Evolutionary conservation across 2,113 vertebrate genomes (phyloP), one percentile per base, ranked within the genome.

Genomic region (Peromyscus maniculatus): DNA sequence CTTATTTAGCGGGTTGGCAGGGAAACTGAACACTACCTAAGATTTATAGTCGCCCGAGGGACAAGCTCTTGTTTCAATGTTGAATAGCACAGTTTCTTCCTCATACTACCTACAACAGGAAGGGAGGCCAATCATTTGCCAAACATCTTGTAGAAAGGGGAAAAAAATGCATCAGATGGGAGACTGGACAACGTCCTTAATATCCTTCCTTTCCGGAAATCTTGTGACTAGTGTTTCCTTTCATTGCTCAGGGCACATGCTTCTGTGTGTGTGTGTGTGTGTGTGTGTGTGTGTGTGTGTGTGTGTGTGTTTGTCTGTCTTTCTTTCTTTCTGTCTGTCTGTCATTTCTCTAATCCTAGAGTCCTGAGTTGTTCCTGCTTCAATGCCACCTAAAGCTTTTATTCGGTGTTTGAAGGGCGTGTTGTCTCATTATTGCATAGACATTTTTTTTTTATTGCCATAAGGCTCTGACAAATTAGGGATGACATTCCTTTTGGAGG

Each of bases 401-500:
- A n/a, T 43, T 87, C 4, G 1, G 72, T 36, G 67, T 92, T 79
- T 95, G 87, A 95, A 94, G 78, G 26, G 67, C 49, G 79, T 67
- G 9, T 39, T 74, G 28, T 79, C 89, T 87, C 75, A 72, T 46
- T 69, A 57, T 87, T 83, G 57, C 57, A 88, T 1, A 82, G 83
- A 46, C 84, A 52, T 43, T 84, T 95, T 57, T 74, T 79, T 80
- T 95, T 91, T 79, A 46, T 91, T 97, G 84, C 86, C 43, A 91
- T 78, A 71, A 71, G 66, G 39, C n/a, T 71, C 64, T 92, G 57
- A 72, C 91, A 92, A 71, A 86, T 93, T 79, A 91, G 55, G 64
- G 46, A 71, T 62, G 59, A 36, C 49, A 77, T 91, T 82, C 62
- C 55, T 78, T 89, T 67, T 7, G 16, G 69, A 55, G 36, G 43